Conservation (phyloP, 2,888 invertebrate genomes). For the Erebia aethiops region DNA sequence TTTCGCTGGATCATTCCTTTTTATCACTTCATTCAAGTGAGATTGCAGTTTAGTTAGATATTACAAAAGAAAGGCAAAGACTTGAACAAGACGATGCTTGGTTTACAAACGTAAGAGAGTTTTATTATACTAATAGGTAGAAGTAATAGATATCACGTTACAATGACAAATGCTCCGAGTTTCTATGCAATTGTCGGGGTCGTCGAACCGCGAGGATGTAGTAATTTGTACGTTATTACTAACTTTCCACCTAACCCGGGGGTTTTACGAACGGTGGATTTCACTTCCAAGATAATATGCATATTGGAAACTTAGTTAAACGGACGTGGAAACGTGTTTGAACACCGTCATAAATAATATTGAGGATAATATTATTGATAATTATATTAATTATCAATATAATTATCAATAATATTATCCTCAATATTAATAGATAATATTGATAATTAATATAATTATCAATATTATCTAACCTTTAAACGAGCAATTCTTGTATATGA, state of each 20-base stretch:
- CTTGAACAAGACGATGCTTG: not conserved
- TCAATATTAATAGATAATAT: too few species aligned
- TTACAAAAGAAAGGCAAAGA: not conserved
- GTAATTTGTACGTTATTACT: constrained; percentile 43
- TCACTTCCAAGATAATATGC: constrained; percentile 32
- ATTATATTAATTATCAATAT: too few species aligned
- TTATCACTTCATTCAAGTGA: too few species aligned
- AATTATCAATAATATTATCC: too few species aligned
- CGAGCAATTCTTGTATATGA: too few species aligned
- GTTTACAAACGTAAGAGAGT: not conserved
- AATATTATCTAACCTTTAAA: too few species aligned
- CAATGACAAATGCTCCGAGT: constrained; percentile 36
- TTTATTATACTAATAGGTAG: constrained; percentile 11
- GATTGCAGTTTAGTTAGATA: too few species aligned
- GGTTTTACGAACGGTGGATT: constrained; percentile 35
- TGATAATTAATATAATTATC: too few species aligned
- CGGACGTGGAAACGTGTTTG: constrained; percentile 16
- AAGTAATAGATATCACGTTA: constrained; percentile 23
- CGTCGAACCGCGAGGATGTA: constrained; percentile 39
- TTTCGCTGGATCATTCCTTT: too few species aligned
- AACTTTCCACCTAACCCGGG: constrained; percentile 41
- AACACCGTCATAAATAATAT: not conserved
- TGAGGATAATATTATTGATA: too few species aligned
- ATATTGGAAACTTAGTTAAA: constrained; percentile 23
- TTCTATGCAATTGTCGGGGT: constrained; percentile 40